A percentile compares a stretch with the other conserved stretches of the same genome.
Evolutionary conservation across 92 coral and sea anemone genomes (phyloP).

Genomic region (Siderastrea radians): DNA sequence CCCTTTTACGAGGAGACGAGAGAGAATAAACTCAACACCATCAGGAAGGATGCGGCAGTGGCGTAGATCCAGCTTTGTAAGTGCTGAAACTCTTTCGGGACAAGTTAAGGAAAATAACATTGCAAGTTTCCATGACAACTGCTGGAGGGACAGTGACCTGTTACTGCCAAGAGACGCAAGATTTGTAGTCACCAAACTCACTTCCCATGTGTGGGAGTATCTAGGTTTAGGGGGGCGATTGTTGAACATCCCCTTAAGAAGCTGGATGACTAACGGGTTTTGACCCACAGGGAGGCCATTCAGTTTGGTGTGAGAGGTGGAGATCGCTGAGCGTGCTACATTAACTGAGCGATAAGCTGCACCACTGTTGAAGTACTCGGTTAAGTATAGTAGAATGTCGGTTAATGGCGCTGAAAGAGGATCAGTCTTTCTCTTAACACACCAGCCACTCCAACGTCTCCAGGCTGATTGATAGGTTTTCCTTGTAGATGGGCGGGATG

Average conservation of each 20-base stretch:
- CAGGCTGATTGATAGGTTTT: conserved; percentile 61
- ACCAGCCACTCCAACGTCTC: conserved; percentile 58
- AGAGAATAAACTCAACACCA: conserved; percentile 29
- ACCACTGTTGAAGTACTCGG: conserved; percentile 32
- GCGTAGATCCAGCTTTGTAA: background rate
- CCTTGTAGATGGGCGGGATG: conserved; percentile 50
- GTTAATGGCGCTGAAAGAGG: conserved; percentile 55
- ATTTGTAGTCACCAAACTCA: too few relatives aligned
- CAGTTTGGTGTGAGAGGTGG: conserved; percentile 32
- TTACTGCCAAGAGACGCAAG: too few relatives aligned
- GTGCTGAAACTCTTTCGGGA: too few relatives aligned
- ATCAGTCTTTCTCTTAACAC: conserved; percentile 33
- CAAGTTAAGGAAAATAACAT: too few relatives aligned
- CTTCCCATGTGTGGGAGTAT: background rate
- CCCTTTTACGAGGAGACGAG: conserved; percentile 17
- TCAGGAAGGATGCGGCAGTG: conserved; percentile 22
- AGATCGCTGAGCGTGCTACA: conserved; percentile 35
- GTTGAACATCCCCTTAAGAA: background rate
- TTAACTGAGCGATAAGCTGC: conserved; percentile 37
- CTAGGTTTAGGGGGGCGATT: conserved; percentile 2
- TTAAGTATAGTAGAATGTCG: conserved; percentile 18
- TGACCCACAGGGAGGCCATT: conserved; percentile 14
- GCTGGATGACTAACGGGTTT: background rate
- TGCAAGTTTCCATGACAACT: too few relatives aligned
- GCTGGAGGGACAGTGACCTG: too few relatives aligned